Evolutionary conservation across 2,888 invertebrate genomes (phyloP), one percentile per base, ranked within the genome.

Genomic region (Hyles lineata): DNA sequence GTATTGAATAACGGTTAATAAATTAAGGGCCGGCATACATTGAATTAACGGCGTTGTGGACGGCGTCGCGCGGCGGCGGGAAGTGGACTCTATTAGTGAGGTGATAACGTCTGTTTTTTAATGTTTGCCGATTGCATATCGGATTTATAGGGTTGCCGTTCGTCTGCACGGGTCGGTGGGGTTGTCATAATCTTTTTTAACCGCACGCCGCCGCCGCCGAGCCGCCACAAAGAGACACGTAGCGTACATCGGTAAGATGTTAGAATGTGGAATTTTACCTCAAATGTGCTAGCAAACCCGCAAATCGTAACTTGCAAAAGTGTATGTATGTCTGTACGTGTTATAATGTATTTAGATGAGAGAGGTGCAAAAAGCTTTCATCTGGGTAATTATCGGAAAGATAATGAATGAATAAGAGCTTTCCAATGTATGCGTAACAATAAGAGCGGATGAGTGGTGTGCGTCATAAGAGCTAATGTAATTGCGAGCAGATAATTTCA

Each of bases 161-260:
- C 80, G 86, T 89, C 89, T 87, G 84, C 85, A 82, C 84, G 85
- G 85, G 87, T 84, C 86, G 82, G 86, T 86, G 88, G 89, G 90
- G 88, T 87, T 89, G 93, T 94, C 94, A 94, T 94, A 94, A 94
- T 94, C 92, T 94, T 92, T 92, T 93, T 92, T 90, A 92, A 88
- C 90, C 90, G 90, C 91, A 91, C 90, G 92, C 90, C 89, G 92
- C 90, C 89, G 91, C 87, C 90, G 43, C 43, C 43, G 43, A 43
- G 87, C 85, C 82, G 83, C 86, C 84, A 83, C 87, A 87, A 85
- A 86, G 85, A 90, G 88, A 90, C 88, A 88, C 89, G 88, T 85
- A 89, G 84, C 84, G 85, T 85, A 87, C 90, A 86, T 89, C 85
- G 84, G 83, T 80, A 85, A 88, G 86, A 87, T 86, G 83, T 87